phyloP scores from a whole-genome alignment of 2,888 invertebrate genomes.

The Mythimna ferrago region DNA sequence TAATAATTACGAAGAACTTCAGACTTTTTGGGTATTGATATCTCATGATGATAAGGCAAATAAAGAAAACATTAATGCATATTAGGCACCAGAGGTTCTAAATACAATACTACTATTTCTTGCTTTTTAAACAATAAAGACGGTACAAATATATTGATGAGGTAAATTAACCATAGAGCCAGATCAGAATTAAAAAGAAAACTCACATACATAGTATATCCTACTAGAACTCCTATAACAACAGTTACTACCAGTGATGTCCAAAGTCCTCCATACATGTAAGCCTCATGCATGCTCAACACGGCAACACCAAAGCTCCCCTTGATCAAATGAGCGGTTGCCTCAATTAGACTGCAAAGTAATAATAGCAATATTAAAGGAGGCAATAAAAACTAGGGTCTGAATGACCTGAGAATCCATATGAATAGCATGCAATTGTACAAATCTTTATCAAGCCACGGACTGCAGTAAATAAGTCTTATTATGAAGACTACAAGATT shows the following conservation, averaged over 20 bases:
- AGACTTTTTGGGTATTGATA: too few species aligned
- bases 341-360: conserved; percentile 73
- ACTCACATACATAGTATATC: conserved; percentile 78
- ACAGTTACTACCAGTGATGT: conserved; percentile 71
- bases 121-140: too few species aligned
- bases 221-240: conserved; percentile 70
- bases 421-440: background rate
- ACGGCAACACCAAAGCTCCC: conserved; percentile 80
- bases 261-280: conserved; percentile 81
- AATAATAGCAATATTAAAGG: background rate
- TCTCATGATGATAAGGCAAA: too few species aligned
- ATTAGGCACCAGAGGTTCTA: too few species aligned
- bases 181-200: background rate
- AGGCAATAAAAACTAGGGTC: background rate
- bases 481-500: background rate
- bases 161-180: background rate
- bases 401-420: background rate
- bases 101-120: too few species aligned
- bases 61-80: too few species aligned
- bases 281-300: conserved; percentile 82
- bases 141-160: background rate
- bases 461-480: background rate
- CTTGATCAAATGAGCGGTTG: conserved; percentile 79
- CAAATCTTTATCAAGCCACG: background rate
- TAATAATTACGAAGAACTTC: too few species aligned